Conservation (phyloP, 1,140 invertebrate species). For the Agrypnia vestita region DNA sequence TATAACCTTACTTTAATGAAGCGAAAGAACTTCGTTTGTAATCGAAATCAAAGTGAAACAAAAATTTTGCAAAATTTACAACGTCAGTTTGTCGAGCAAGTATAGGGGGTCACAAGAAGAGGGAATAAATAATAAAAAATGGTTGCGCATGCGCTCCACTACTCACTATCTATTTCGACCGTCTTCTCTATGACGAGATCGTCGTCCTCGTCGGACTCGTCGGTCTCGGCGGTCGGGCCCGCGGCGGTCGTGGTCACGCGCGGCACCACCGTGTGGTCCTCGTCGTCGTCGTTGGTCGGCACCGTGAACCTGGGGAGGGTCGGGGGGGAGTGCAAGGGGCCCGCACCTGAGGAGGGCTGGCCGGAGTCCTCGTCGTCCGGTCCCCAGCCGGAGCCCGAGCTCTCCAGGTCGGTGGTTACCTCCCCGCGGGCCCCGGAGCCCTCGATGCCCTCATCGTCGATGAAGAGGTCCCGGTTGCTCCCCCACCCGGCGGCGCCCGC, state of each 20-base stretch:
- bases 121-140: conserved; percentile 63
- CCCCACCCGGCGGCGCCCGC: conserved; percentile 12
- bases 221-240: conserved; percentile 62
- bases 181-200: conserved; percentile 44
- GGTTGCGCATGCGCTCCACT: conserved; percentile 69
- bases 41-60: too few species aligned
- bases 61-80: too few species aligned
- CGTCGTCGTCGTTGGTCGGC: conserved; percentile 8
- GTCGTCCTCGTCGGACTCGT: conserved; percentile 68
- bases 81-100: too few species aligned
- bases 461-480: conserved; percentile 64
- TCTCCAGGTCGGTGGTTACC: conserved; percentile 67
- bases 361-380: conserved; percentile 71
- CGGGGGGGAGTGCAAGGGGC: conserved; percentile 5
- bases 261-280: conserved; percentile 42
- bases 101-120: conserved; percentile 24
- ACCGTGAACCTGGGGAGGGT: background rate
- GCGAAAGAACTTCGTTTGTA: too few species aligned
- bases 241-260: conserved; percentile 45
- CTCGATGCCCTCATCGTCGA: conserved; percentile 68
- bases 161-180: conserved; percentile 68
- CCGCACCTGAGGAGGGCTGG: conserved; percentile 55
- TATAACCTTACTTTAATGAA: too few species aligned
- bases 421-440: conserved; percentile 68
- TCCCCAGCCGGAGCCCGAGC: conserved; percentile 72